A percentile compares a stretch with the other conserved stretches of the same genome.
Evolutionary conservation across 2,113 vertebrate species (phyloP).

Genomic region (Glareola pratincola): DNA sequence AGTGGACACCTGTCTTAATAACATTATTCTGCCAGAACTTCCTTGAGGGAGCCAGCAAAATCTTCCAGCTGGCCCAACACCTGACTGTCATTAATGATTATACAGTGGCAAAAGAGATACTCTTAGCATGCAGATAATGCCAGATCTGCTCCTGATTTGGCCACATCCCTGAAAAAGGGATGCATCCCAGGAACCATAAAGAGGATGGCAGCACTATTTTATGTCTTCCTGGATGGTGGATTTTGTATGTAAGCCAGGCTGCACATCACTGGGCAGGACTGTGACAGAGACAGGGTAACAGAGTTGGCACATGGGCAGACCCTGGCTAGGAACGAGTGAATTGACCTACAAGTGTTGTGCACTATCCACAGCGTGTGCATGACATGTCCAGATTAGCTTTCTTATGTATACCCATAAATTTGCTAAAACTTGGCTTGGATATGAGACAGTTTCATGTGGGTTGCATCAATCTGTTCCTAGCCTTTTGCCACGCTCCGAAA

Average conservation of each 20-base stretch:
- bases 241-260: not conserved
- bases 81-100: not conserved
- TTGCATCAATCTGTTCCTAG: not conserved
- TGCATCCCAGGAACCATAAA: not conserved
- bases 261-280: not conserved
- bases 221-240: not conserved
- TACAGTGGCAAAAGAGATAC: not conserved
- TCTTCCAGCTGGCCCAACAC: not conserved
- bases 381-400: not conserved
- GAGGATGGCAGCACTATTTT: not conserved
- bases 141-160: not conserved
- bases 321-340: not conserved
- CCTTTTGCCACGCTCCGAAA: not conserved
- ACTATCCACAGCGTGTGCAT: not conserved
- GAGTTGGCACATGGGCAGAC: not conserved
- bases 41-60: not conserved
- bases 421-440: not conserved
- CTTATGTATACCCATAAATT: not conserved
- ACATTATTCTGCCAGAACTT: not conserved
- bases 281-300: not conserved
- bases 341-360: not conserved
- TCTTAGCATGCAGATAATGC: not conserved
- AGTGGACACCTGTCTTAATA: not conserved
- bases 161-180: accelerated
- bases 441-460: not conserved